These are phyloP conservation scores for Arizona elegans DNA, from an alignment of 2,113 vertebrate genomes.

Conservation along the genomic window DNA sequence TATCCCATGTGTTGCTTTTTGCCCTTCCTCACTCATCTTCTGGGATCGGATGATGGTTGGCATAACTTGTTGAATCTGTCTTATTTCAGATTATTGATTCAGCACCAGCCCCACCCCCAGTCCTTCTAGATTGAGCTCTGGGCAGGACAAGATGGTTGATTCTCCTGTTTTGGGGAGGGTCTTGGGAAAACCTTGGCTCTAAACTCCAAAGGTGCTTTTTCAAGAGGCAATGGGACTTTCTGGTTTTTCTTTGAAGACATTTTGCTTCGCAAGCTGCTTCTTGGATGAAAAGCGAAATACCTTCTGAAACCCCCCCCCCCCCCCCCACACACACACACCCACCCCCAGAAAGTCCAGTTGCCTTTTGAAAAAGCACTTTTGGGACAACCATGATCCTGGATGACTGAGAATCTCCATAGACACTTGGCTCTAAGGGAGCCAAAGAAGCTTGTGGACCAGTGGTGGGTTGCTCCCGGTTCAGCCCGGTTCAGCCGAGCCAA, in stretches of 20 bases:
- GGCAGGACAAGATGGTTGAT: neutral
- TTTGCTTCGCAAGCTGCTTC: no score
- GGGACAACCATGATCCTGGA: no score
- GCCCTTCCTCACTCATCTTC: neutral
- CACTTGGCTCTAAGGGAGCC: neutral
- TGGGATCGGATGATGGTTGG: neutral
- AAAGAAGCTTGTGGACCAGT: neutral
- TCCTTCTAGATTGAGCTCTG: neutral
- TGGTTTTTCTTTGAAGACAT: no score
- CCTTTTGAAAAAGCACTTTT: no score
- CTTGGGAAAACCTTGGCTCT: neutral
- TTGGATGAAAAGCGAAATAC: no score
- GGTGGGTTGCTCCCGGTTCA: no score
- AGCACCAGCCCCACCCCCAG: neutral
- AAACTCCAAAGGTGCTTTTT: neutral
- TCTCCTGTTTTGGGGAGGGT: neutral
- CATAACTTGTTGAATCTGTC: neutral
- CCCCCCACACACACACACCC: no score
- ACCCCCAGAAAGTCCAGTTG: no score
- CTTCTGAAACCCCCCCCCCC: no score
- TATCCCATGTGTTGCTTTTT: neutral
- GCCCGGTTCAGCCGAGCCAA: no score
- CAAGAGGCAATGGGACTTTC: no score
- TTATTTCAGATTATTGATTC: neutral
- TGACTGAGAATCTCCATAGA: no score